Base-by-base conservation (phyloP, 2,797 vertebrate species). In the Agapornis canus region DNA sequence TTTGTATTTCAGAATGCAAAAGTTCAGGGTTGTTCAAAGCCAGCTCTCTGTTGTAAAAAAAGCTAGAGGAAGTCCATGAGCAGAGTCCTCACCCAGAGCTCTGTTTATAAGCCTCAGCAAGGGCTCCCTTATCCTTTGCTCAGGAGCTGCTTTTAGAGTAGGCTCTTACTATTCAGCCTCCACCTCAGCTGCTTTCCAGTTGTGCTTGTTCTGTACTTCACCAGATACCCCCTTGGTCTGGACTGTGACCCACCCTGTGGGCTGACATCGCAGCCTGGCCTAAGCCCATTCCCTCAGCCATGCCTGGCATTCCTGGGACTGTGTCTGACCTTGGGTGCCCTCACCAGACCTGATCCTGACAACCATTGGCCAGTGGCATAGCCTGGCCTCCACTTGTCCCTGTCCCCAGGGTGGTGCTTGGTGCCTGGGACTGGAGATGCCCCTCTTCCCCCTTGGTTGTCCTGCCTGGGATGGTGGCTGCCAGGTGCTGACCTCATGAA, bases 381-480 rank as follows among this genome's bases (percentile, higher is more conserved):
- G 11, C 29, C 19, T 54, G 42, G 25, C 11, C 26, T 80, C 52
- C 13, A 56, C n/a, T 56, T 51, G 3, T 16, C 25, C 35, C 13
- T 25, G n/a, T 51, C 29, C 7, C n/a, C 26, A 47, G 11, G 13
- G 39, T 56, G 13, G 43, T 56, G 13, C 23, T 20, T 6, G 8
- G 37, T 61, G 20, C 15, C 39, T 4, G 7, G 35, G 26, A 9
- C 8, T 35, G 49, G 17, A 29, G 9, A 2, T 68, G 31, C 1
- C n/a, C 8, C 22, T 19, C 11, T 0, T 45, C 5, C 2, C 13
- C 9, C 6, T 20, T 61, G 32, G 13, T 5, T 65, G 15, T 37
- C 19, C 18, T 73, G 17, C 5, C 14, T 59, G 43, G 3, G 27
- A 20, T 11, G 5, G 21, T 82, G 25, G n/a, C 22, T 45, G n/a